Evolutionary conservation across 2,797 vertebrate species (phyloP), one percentile per base, ranked within the genome.

Genomic region (Lacerta bilineata): DNA sequence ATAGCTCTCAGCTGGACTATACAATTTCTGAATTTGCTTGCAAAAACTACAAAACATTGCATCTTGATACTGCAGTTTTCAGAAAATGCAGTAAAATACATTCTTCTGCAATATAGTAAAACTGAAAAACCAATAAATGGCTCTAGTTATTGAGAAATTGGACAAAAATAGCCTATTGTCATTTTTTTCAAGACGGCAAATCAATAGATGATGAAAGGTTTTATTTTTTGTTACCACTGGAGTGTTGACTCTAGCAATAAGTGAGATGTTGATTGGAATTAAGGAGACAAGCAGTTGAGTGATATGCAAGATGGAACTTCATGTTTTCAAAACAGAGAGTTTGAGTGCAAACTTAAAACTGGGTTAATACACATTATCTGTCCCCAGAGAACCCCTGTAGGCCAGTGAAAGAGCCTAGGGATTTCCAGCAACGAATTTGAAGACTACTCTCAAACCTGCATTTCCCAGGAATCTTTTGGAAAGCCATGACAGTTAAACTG

Each of bases 191-290:
- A 95, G 95, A 95, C 94, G 93, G 92, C 92, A 96, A 96, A 96
- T 97, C 96, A 92, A 95, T 96, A 95, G 87, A 94, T 95, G 94
- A 96, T 94, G 90, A 92, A 96, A 96, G 94, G 92, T 91, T 95
- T 95, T 95, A 92, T 90, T 92, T 95, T 95, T 94, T 94, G 95
- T 94, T 96, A 96, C 93, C 92, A 94, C 95, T 94, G 93, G 92
- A 96, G 91, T 96, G 96, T 96, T 95, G 95, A 96, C 95, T 95
- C 93, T 93, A 96, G 96, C 95, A 96, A 94, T 96, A 96, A 95
- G 92, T 87, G 84, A 25, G 89, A 92, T 94, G 93, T 92, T 87
- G 95, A 96, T 95, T 95, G 92, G 90, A 95, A 95, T 86, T 85
- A 59, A 89, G 85, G 86, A 90, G 88, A 92, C 88, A 93, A 91